Evolutionary conservation across 1,140 invertebrate species (phyloP), one percentile per base, ranked within the genome.

Genomic region (Aphelinus certus): DNA sequence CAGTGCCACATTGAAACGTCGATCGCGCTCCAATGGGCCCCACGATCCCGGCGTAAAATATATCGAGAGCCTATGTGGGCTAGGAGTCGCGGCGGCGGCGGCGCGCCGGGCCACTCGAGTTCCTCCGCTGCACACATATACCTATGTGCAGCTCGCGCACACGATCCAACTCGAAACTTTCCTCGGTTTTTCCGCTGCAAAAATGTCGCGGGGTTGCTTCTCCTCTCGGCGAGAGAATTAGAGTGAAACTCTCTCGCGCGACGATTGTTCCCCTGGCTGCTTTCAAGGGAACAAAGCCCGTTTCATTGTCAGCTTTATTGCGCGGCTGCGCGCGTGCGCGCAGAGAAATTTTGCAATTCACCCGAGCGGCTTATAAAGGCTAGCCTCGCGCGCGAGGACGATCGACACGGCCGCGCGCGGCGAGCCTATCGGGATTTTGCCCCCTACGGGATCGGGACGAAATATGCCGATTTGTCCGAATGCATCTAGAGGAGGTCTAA

Each of bases 1-100:
- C 26, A 60, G 58, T 60, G 45, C 43, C 63, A 51, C 63, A 65
- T 65, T 65, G 63, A 65, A 65, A 65, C 63, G 63, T 65, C 63
- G 49, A 51, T 49, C 63, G 49, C 48, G 7, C 63, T 7, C 63
- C 45, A 63, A 47, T 63, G 61, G 26, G 26, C 61, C 46, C 61
- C 7, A 48, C 61, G 46, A 45, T 45, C 45, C 45, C 61, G 9
- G 6, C 58, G 58, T 60, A 45, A 60, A 43, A 60, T 4, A 60
- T 7, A 10, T 58, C 57, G 55, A 57, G 58, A 58, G 57, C 3
- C 42, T 60, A 43, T 63, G n/a, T 63, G 26, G 26, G 26, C 26
- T 26, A 26, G 26, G 26, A 26, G 26, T 26, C 26, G 26, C 26
- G 26, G 26, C 26, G 26, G 26, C 26, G 26, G 26, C 26, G 26